Evolutionary conservation across 2,797 vertebrate genomes (phyloP).

Genomic region (Chromis chromis): DNA sequence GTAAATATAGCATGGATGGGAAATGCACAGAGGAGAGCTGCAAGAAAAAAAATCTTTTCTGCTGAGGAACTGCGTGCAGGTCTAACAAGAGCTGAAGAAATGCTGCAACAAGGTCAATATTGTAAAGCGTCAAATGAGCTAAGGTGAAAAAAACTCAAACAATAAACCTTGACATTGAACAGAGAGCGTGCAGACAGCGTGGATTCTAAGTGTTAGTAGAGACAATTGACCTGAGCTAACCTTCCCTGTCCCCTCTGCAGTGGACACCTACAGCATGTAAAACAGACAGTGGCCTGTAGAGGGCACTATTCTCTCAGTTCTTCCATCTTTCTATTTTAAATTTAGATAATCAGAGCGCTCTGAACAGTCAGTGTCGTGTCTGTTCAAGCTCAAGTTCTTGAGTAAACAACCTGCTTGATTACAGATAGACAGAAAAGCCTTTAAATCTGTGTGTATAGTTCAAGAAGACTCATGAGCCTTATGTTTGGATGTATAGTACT

Average conservation of each 20-base stretch:
- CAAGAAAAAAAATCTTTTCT: conserved; percentile 37
- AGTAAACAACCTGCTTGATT: neutral
- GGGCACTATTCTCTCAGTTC: conserved; percentile 74
- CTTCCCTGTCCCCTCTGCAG: conserved; percentile 19
- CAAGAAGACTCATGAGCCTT: neutral
- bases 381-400: neutral
- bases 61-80: neutral
- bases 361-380: neutral
- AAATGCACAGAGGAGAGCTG: conserved; percentile 54
- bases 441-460: neutral
- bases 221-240: conserved; percentile 61
- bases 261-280: conserved; percentile 24
- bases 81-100: neutral
- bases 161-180: neutral
- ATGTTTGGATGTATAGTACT: neutral
- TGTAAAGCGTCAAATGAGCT: neutral
- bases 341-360: neutral
- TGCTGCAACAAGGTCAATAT: neutral
- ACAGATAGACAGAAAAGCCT: neutral
- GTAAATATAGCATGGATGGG: conserved; percentile 76
- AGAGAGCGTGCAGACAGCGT: neutral
- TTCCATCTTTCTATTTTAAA: too few species aligned
- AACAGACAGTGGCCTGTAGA: conserved; percentile 71
- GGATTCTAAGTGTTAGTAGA: neutral
- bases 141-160: neutral